Evolutionary conservation across 23 tunicate genomes (phyloP), one percentile per base, ranked within the genome.

Genomic region (Halocynthia aurantium): DNA sequence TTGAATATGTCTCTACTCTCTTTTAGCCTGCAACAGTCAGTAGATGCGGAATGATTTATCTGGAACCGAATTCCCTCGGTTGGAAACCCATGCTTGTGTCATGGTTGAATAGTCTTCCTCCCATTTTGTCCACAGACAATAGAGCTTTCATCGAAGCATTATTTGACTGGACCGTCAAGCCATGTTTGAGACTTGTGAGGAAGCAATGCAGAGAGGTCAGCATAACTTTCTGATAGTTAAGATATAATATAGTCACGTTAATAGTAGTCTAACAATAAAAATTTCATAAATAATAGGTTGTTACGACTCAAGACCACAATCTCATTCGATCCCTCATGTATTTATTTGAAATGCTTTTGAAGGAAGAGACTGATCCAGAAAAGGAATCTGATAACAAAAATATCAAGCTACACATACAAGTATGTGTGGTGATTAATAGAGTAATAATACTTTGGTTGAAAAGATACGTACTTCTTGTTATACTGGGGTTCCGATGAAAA

Each of bases 11-110:
- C 22, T 15, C 5, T 10, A 65, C 31, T 15, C 10, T 44, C 52
- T 82, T 83, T 7, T 77, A 92, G 98, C 99, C 99, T 55, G 99
- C 99, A 52, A 94, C 99, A 10, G 99, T 94, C 12, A 87, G 95
- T 65, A 77, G 99, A 66, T 94, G 99, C 65, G 99, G 99, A 10
- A 94, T 94, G 99, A 94, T 94, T 54, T 94, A 94, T 70, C 76
- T 94, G 67, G 99, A 94, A 52, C 99, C 99, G 11, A 53, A 54
- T 15, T 88, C 99, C 44, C 90, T 94, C 1, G 99, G 99, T 31
- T 94, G 99, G 99, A 67, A 78, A 62, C 95, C 99, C 12, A 94
- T 94, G 99, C 88, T 88, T 51, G 66, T 61, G 19, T 94, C 99
- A 18, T 94, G 99, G 99, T 77, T 94, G 51, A 62, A 55, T 8